Evolutionary conservation across 2,888 invertebrate genomes (phyloP).

Genomic region (Coelopa pilipes): DNA sequence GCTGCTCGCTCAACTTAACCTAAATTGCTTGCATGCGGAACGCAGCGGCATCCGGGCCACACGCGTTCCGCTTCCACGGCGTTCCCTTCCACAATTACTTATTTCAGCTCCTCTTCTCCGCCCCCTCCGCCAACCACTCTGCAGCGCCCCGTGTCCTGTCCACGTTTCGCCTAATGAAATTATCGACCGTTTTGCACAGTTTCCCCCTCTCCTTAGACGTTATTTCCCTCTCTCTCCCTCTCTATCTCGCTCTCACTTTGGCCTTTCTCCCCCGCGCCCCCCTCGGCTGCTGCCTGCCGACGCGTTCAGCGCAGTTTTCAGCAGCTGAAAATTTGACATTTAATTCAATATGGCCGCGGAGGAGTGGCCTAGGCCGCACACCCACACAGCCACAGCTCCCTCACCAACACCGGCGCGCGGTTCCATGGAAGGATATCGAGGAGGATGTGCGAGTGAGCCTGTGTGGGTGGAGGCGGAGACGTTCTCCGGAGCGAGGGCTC

Average conservation of each 20-base stretch:
- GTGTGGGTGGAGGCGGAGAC: conserved; percentile 37
- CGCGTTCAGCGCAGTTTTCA: conserved; percentile 7
- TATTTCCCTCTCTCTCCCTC: not conserved
- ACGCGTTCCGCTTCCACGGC: conserved; percentile 37
- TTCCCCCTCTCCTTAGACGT: not conserved
- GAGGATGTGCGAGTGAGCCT: conserved; percentile 9
- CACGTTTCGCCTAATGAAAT: conserved; percentile 15
- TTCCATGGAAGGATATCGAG: not conserved
- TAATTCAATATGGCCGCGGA: conserved; percentile 65
- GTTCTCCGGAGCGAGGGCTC: conserved; percentile 26
- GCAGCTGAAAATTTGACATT: conserved; percentile 33
- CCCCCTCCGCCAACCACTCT: not conserved
- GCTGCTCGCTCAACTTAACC: conserved; percentile 49
- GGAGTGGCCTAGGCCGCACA: conserved; percentile 59
- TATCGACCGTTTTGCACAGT: conserved; percentile 25
- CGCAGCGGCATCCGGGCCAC: conserved; percentile 40
- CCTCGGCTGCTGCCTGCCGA: too few relatives aligned
- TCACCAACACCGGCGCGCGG: not conserved
- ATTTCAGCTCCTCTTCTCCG: not conserved
- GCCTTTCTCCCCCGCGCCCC: too few relatives aligned
- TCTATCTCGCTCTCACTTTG: too few relatives aligned
- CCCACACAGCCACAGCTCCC: not conserved
- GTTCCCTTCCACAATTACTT: conserved; percentile 14
- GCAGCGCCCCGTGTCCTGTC: conserved; percentile 2
- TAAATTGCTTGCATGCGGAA: conserved; percentile 51